Conservation (phyloP, 2,888 invertebrate species). For the Orthonevra nobilis region DNA sequence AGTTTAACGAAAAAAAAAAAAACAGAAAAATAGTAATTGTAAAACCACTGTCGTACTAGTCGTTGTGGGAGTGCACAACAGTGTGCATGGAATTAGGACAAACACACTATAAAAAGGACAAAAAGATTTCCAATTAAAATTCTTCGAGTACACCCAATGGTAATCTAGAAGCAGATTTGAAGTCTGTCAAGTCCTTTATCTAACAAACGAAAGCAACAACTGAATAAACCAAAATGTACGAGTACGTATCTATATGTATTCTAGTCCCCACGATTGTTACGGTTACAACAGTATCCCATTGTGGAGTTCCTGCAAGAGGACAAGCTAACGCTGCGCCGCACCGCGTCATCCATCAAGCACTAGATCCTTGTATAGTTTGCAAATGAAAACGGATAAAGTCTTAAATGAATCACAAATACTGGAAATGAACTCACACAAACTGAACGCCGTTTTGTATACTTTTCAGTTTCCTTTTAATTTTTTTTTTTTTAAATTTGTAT, state of each 20-base stretch:
- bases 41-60: background rate
- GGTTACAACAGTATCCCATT: constrained; percentile 44
- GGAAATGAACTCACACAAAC: constrained; percentile 52
- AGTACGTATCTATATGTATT: too few relatives aligned
- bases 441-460: constrained; percentile 21
- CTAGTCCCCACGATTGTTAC: constrained; percentile 33
- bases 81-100: constrained; percentile 47
- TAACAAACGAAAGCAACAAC: constrained; percentile 52
- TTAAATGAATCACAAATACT: constrained; percentile 62
- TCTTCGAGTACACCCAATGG: constrained; percentile 62
- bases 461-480: background rate
- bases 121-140: constrained; percentile 70
- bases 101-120: constrained; percentile 55
- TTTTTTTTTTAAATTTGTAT: constrained; percentile 2
- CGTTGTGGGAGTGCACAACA: constrained; percentile 9
- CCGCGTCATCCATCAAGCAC: too few relatives aligned
- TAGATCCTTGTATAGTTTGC: constrained; percentile 1
- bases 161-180: constrained; percentile 69
- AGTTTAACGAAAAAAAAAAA: too few relatives aligned
- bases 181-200: constrained; percentile 65
- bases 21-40: too few relatives aligned
- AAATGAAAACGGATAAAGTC: constrained; percentile 47
- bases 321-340: too few relatives aligned
- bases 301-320: constrained; percentile 17
- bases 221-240: too few relatives aligned